Base-by-base conservation (phyloP, 1,140 invertebrate genomes). In the Lasioglossum baleicum region DNA sequence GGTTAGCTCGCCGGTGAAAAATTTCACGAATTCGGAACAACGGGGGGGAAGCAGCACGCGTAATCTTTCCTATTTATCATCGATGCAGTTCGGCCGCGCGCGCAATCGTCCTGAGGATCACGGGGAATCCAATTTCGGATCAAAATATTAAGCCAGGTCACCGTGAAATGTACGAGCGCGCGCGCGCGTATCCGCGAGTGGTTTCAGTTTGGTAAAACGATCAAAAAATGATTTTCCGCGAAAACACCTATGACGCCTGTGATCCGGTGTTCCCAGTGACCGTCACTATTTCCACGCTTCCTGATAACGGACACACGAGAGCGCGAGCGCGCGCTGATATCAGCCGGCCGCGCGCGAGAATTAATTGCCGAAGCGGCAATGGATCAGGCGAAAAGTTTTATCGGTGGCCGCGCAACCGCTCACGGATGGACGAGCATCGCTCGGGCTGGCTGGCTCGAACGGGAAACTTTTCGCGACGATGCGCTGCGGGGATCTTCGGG, bases 341-440 rank as follows among this genome's bases (percentile, higher is more conserved):
- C 80, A 71, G 61, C 61, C 64, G 58, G 42, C 20, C 68, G 7
- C 17, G 75, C 40, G 66, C 48, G 40, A 76, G 73, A 81, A 81
- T 81, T 81, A 81, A 81, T 81, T 76, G 79, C 79, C 64, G 74
- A 76, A 70, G 66, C 79, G 56, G 79, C 74, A 68, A 81, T 81
- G 76, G 74, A 81, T 81, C 65, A 75, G 69, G 79, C 64, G 73
- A 65, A 81, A 81, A 81, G 79, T 81, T 81, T 81, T 76, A 81
- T 81, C 79, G 51, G 10, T 42, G 61, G 11, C 20, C 64, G 26
- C 64, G 26, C 72, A n/a, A 64, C 72, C 61, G 61, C 66, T 53
- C 60, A 26, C 73, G 40, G 65, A 60, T 76, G 51, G 65, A 63
- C 42, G 26, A 22, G 42, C 22, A 15, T 11, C n/a, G 42, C 22